Percentiles rank a stretch among this genome's conserved stretches.
These are phyloP conservation scores for Teleiodes luculella DNA, from an alignment of 2,888 invertebrate genomes.

Conservation along the genomic window DNA sequence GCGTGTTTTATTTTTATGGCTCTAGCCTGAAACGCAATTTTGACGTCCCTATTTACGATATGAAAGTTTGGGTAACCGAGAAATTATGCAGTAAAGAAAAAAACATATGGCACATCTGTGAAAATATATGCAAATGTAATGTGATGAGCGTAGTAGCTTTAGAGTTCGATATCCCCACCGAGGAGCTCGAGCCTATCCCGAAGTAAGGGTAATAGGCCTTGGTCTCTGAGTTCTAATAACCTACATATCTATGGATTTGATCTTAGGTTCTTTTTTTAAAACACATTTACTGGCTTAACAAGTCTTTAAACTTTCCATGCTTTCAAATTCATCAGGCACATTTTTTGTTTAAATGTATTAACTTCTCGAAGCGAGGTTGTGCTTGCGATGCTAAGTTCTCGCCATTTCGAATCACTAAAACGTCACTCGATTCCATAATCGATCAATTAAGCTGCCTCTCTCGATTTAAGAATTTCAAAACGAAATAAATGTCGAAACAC, in stretches of 20 bases:
- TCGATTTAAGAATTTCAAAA: conserved; percentile 37
- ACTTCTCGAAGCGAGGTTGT: no score
- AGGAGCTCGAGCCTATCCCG: no score
- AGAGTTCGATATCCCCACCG: no score
- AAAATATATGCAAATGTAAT: background rate
- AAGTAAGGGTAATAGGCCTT: no score
- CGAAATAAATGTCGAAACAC: conserved; percentile 31
- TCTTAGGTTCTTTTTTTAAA: no score
- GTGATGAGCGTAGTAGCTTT: no score
- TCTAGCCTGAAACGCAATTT: conserved; percentile 15
- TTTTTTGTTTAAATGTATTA: conserved; percentile 30
- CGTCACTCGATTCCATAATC: conserved; percentile 45
- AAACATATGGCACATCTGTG: no score
- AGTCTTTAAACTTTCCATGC: no score
- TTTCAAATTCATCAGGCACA: background rate
- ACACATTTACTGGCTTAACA: no score
- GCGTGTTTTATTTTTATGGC: conserved; percentile 50
- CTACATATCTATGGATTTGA: no score
- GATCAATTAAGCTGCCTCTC: conserved; percentile 48
- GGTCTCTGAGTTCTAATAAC: no score
- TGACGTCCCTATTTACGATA: conserved; percentile 3
- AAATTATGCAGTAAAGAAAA: background rate
- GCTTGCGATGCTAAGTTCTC: conserved; percentile 37
- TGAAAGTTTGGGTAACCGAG: background rate
- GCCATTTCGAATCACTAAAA: conserved; percentile 26